Conservation (phyloP, 2,113 vertebrate species). For the Periophthalmus modestus region DNA sequence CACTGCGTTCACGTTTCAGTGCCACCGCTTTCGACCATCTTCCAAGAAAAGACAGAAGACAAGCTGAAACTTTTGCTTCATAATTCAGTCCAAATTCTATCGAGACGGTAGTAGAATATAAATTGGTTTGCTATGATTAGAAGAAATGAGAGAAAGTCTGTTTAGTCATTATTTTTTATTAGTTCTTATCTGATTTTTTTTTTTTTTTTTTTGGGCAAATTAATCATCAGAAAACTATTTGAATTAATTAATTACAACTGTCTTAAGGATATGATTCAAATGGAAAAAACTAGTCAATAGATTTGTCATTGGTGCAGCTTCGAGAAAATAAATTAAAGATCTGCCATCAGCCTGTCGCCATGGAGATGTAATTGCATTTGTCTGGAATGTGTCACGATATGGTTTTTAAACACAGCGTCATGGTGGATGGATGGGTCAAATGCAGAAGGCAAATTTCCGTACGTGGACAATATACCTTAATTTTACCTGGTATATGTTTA, state of each 20-base stretch:
- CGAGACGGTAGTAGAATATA: neutral
- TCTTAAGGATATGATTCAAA: neutral
- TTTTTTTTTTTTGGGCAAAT: neutral
- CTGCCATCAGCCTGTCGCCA: too few relatives aligned
- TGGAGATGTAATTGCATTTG: too few relatives aligned
- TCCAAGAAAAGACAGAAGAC: neutral
- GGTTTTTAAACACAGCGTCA: too few relatives aligned
- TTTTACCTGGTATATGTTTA: too few relatives aligned
- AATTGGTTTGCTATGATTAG: neutral
- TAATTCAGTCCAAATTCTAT: neutral
- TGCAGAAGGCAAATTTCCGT: too few relatives aligned
- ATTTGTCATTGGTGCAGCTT: neutral
- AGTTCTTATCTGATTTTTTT: neutral
- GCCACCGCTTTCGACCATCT: neutral
- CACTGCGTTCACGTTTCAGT: neutral
- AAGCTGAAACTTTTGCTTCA: neutral
- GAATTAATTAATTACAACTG: neutral
- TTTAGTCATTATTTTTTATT: neutral
- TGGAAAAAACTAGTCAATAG: neutral
- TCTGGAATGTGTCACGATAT: too few relatives aligned
- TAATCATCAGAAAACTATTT: neutral
- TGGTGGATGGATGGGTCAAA: too few relatives aligned
- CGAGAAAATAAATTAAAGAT: too few relatives aligned
- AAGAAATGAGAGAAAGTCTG: neutral
- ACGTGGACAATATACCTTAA: too few relatives aligned